Evolutionary conservation across 1,140 invertebrate genomes (phyloP).

Genomic region (Streblospio benedicti): DNA sequence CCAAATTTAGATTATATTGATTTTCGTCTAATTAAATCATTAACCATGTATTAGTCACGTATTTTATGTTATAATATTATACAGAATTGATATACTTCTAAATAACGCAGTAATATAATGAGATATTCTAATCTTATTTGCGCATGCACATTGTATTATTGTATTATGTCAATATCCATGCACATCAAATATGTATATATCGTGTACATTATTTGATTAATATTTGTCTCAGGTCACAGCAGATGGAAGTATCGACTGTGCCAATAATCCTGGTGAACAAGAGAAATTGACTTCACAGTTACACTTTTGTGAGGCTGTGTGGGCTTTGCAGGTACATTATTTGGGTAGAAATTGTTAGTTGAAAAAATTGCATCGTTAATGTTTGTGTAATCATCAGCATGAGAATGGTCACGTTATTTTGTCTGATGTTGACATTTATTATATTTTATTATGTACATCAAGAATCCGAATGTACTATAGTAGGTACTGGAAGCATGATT

Average conservation of each 20-base stretch:
- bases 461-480: too few relatives aligned
- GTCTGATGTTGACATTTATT: too few relatives aligned
- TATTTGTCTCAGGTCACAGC: conserved; percentile 60
- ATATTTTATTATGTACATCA: too few relatives aligned
- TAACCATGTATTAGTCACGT: background rate
- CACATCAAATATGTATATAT: background rate
- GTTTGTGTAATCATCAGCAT: too few relatives aligned
- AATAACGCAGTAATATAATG: background rate
- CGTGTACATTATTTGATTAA: background rate
- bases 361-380: too few relatives aligned
- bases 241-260: conserved; percentile 87
- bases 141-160: background rate
- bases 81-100: background rate
- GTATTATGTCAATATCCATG: background rate
- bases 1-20: background rate
- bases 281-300: conserved; percentile 67
- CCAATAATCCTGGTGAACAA: conserved; percentile 72
- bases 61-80: background rate
- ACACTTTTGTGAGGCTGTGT: conserved; percentile 71
- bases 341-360: too few relatives aligned
- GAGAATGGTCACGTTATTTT: too few relatives aligned
- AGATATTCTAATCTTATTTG: background rate
- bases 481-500: too few relatives aligned
- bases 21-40: background rate
- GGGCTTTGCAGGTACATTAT: too few relatives aligned